A percentile compares a stretch with the other conserved stretches of the same genome.
Evolutionary conservation across 2,113 vertebrate genomes (phyloP).

Genomic region (Syrrhaptes paradoxus): DNA sequence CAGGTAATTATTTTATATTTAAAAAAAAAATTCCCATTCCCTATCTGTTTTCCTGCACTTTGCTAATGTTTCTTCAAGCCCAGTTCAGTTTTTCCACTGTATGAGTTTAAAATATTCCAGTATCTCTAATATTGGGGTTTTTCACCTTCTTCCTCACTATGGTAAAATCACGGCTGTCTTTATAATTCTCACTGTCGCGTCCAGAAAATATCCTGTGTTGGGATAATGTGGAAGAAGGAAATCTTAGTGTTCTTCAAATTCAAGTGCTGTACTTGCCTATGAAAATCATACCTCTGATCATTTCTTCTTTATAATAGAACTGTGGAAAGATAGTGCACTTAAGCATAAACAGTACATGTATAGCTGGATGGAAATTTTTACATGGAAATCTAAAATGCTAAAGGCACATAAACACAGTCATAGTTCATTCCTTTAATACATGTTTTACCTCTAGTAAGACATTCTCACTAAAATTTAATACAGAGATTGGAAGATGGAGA

Average conservation of each 20-base stretch:
- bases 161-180: neutral
- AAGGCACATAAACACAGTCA: neutral
- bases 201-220: neutral
- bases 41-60: neutral
- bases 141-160: neutral
- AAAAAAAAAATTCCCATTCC: neutral
- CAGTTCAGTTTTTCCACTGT: neutral
- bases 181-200: neutral
- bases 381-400: neutral
- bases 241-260: neutral
- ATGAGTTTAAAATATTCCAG: neutral
- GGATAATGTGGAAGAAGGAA: neutral
- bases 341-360: neutral
- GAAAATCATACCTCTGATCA: neutral
- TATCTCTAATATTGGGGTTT: neutral
- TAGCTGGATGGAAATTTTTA: neutral
- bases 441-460: neutral
- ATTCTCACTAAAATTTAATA: neutral
- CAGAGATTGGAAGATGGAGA: neutral
- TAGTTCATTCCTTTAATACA: neutral
- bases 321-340: neutral
- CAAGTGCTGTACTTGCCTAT: neutral
- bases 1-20: slow-evolving; percentile 72
- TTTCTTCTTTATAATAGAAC: neutral
- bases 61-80: neutral